Evolutionary conservation across 2,113 vertebrate genomes (phyloP), one percentile per base, ranked within the genome.

Genomic region (Laticauda colubrina): DNA sequence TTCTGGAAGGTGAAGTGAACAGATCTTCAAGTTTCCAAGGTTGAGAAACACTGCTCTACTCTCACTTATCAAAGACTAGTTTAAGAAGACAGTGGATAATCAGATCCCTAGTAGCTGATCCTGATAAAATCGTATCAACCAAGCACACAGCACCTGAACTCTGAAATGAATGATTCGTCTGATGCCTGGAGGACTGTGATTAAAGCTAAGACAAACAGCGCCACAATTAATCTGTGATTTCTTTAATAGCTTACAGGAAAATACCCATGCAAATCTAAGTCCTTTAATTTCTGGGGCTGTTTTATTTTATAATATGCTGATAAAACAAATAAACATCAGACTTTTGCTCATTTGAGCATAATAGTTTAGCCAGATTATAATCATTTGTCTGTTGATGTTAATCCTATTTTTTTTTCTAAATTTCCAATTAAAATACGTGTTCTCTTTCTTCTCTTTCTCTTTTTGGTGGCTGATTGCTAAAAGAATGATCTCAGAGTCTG

Each of bases 331-430:
- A 95, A 90, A 94, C 59, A 34, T 61, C 90, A 85, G 90, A 88
- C 93, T 96, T 96, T 96, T 34, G 91, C 85, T 94, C 94, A 89
- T 45, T 91, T 86, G 69, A 95, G 85, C 9, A 21, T 14, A 86
- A 85, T 91, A 92, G 94, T 96, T 96, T 61, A 94, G 90, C 75
- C 93, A 94, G 86, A 94, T 94, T 95, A 89, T 0, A 0, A 90
- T 86, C 93, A 96, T 96, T 95, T 95, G 93, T 92, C 90, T 96
- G 93, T 94, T 96, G 94, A 94, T 92, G 93, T 96, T 95, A 64
- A 96, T 97, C n/a, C 90, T 61, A 29, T 18, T 93, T 88, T 93
- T 89, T 89, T 91, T 93, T 94, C 89, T 91, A 94, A 95, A 34
- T 96, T 94, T 75, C 56, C 55, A 92, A 0, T 89, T 97, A 95